Evolutionary conservation across 2,888 invertebrate genomes (phyloP), one percentile per base, ranked within the genome.

Genomic region (Eupeodes latifasciatus): DNA sequence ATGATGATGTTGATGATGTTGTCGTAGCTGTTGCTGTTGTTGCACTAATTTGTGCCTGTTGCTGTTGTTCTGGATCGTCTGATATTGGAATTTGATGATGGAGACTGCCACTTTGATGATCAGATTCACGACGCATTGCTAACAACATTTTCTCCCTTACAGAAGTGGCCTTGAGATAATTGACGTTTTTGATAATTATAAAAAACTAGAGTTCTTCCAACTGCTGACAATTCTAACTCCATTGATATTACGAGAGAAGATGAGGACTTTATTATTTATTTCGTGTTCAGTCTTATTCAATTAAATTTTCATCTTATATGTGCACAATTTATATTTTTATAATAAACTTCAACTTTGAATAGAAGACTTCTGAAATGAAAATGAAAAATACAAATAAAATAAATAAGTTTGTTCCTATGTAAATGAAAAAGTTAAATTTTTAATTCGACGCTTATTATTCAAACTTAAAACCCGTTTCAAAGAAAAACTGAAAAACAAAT

Each of bases 61-160:
- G 78, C 19, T 80, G 81, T 9, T 72, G 62, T 10, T 57, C 67
- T 57, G 62, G 80, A 47, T 86, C 77, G 51, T 67, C 86, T 76
- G 82, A 78, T 47, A 84, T 77, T 82, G 85, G 89, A 57, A 69
- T 77, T 61, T 69, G 89, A 40, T 85, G 78, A 64, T 81, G 91
- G 87, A 81, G 44, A 36, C 85, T 53, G 49, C 81, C 74, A 85
- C 76, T 89, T 14, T 77, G 91, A 94, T 95, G 95, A 94, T 95
- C 96, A 95, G 95, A 96, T 95, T 96, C 96, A 94, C 96, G 96
- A 94, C 96, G 96, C 96, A 96, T 96, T 94, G 96, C 95, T 95
- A 96, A 95, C 95, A 95, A 92, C 93, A 93, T 93, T 91, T 93
- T 93, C 91, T 90, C 89, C 85, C 81, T 89, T 71, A 85, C 90